Base-by-base conservation (phyloP, 1,140 invertebrate species). In the Calephelis nemesis region DNA sequence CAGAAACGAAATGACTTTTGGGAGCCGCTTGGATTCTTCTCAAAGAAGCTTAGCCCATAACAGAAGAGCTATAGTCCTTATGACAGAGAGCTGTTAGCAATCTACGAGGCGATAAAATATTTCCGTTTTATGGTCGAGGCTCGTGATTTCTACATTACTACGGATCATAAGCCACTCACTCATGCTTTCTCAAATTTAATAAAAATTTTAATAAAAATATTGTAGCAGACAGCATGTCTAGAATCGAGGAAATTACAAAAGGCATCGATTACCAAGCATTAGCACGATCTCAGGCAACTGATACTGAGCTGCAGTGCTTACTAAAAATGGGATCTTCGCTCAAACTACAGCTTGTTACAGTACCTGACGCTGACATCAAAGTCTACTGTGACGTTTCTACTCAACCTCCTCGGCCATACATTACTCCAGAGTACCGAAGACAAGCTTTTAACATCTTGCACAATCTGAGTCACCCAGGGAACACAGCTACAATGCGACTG, bases 401-500 rank as follows among this genome's bases (percentile, higher is more conserved):
- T 7, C 12, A 68, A 10, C 42, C 15, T 45, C 62, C 63, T 47
- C 42, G 79, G 10, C 80, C 84, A 30, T 84, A 71, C 47, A 19
- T 85, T 1, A 80, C 82, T 50, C 42, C 54, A 79, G 1, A 60
- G 8, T 50, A 84, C 15, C 70, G 83, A 9, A 13, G 70, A 67
- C 47, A 72, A 70, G 71, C 74, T 6, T 90, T 92, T 67, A 52
- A 84, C 0, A 52, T 10, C 1, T 3, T 90, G 11, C 85, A 93
- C 67, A 63, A 68, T 2, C 62, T 89, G 5, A 63, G 72, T 50
- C 87, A 92, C 70, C 84, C 87, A 11, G 84, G 83, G 13, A 42
- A 11, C 0, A 70, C 69, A 65, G 79, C 79, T 62, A 83, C 88
- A 10, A 65, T 66, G 7, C 81, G 83, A 70, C 69, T 92, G 39